Conservation (phyloP, 2,888 invertebrate genomes). For the Clusia tigrina region DNA sequence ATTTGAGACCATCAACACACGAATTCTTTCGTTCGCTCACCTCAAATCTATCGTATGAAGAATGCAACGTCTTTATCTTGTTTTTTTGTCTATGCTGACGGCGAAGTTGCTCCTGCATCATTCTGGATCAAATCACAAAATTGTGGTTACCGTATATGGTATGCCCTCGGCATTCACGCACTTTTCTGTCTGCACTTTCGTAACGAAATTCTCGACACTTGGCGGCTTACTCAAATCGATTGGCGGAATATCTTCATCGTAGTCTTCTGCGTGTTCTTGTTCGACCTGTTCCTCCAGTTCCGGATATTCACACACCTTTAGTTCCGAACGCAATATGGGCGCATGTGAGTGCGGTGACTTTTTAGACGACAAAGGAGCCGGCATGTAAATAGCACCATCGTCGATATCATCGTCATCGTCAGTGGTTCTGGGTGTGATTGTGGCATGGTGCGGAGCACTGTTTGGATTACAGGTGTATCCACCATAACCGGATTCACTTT, state of each 20-base stretch:
- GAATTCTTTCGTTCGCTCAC: no score
- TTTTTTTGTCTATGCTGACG: no score
- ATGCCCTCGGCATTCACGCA: slow-evolving; percentile 58
- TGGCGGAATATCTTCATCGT: slow-evolving; percentile 56
- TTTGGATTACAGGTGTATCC: slow-evolving; percentile 45
- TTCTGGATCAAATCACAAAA: slow-evolving; percentile 61
- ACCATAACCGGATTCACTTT: slow-evolving; percentile 59
- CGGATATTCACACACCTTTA: slow-evolving; percentile 13
- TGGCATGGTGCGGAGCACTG: slow-evolving; percentile 26
- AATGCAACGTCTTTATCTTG: no score
- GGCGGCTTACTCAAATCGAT: slow-evolving; percentile 54
- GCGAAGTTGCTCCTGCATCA: no score
- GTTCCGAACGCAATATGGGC: slow-evolving; percentile 35
- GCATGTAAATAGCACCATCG: slow-evolving; percentile 58
- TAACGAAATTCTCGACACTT: slow-evolving; percentile 50
- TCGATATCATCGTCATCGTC: slow-evolving; percentile 52
- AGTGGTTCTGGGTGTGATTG: slow-evolving; percentile 22
- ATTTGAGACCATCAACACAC: no score
- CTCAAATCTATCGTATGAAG: no score
- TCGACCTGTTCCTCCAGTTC: slow-evolving; percentile 40
- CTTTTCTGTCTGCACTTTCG: slow-evolving; percentile 58
- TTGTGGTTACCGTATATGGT: slow-evolving; percentile 61
- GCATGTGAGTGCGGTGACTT: slow-evolving; percentile 40
- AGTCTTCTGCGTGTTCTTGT: slow-evolving; percentile 50
- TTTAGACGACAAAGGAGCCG: slow-evolving; percentile 41